Percentiles rank a stretch among this genome's conserved stretches.
Conservation (phyloP, 2,888 invertebrate genomes). For the Drosophila acutilabella region DNA sequence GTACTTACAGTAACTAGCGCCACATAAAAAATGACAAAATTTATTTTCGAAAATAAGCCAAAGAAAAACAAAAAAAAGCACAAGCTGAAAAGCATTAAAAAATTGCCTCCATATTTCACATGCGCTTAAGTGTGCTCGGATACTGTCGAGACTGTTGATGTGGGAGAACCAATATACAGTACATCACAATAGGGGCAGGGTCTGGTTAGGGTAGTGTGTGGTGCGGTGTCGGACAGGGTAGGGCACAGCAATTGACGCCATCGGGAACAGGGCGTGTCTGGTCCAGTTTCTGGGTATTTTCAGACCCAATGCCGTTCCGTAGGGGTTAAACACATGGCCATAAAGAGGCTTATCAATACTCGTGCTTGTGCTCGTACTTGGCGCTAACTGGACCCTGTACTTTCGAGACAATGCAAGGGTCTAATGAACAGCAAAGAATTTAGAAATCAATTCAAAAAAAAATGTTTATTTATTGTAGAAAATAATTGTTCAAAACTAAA, state of each 20-base stretch:
- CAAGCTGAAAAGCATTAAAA: constrained; percentile 26
- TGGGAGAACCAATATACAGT: too few species aligned
- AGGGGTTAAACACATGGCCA: constrained; percentile 50
- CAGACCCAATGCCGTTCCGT: constrained; percentile 18
- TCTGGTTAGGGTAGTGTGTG: not conserved
- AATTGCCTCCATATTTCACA: constrained; percentile 49
- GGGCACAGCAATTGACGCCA: constrained; percentile 24
- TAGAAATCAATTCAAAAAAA: too few species aligned
- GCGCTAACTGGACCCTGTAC: not conserved
- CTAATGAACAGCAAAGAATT: too few species aligned
- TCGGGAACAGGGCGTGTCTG: constrained; percentile 7
- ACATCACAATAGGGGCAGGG: not conserved
- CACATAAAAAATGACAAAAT: constrained; percentile 59
- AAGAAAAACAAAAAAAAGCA: constrained; percentile 14
- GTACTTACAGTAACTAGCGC: constrained; percentile 65
- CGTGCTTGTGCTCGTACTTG: not conserved
- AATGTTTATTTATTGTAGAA: too few species aligned
- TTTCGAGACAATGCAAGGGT: too few species aligned
- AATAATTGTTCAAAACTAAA: too few species aligned
- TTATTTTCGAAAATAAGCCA: constrained; percentile 35
- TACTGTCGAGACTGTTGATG: constrained; percentile 1
- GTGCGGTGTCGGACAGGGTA: not conserved
- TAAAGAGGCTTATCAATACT: constrained; percentile 56
- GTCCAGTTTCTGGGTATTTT: constrained; percentile 24
- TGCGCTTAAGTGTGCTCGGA: constrained; percentile 18